A percentile compares a stretch with the other conserved stretches of the same genome.
Conservation (phyloP, 2,888 invertebrate genomes). For the Poecilus cupreus region DNA sequence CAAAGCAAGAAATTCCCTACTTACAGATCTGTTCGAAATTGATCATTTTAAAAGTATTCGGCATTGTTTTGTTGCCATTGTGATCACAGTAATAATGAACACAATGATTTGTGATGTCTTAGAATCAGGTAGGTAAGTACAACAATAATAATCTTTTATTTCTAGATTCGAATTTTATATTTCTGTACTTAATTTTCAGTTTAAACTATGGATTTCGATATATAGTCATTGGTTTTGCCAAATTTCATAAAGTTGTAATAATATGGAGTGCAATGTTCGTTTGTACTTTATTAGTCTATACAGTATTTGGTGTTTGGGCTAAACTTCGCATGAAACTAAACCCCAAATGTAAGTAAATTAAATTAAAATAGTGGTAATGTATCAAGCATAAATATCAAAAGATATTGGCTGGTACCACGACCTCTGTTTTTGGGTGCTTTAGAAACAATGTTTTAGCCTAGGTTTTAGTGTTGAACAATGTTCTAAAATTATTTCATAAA, state of each 20-base stretch:
- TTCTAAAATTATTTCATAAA: no score
- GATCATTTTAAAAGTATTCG: slow-evolving; percentile 89
- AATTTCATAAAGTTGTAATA: slow-evolving; percentile 76
- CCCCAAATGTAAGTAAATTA: slow-evolving; percentile 69
- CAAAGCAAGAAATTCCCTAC: slow-evolving; percentile 83
- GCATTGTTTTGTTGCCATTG: slow-evolving; percentile 87
- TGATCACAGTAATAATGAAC: slow-evolving; percentile 83
- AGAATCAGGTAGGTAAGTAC: slow-evolving; percentile 83
- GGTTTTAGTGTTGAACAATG: no score
- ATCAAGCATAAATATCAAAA: no score
- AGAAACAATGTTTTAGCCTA: no score
- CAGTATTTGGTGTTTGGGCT: slow-evolving; percentile 74
- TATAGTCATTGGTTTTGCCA: slow-evolving; percentile 74
- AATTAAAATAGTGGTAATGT: no score
- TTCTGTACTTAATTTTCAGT: slow-evolving; percentile 40
- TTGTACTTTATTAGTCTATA: slow-evolving; percentile 72
- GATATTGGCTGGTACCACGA: no score
- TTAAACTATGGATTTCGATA: not conserved
- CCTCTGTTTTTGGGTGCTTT: no score
- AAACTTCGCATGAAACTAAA: slow-evolving; percentile 65
- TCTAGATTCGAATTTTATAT: no score
- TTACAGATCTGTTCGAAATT: slow-evolving; percentile 86
- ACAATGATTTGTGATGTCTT: slow-evolving; percentile 84
- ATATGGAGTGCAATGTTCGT: slow-evolving; percentile 76
- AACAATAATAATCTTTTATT: not conserved